Percentiles rank a stretch among this genome's conserved stretches.
Evolutionary conservation across 2,888 invertebrate species (phyloP).

Genomic region (Hyalella azteca): DNA sequence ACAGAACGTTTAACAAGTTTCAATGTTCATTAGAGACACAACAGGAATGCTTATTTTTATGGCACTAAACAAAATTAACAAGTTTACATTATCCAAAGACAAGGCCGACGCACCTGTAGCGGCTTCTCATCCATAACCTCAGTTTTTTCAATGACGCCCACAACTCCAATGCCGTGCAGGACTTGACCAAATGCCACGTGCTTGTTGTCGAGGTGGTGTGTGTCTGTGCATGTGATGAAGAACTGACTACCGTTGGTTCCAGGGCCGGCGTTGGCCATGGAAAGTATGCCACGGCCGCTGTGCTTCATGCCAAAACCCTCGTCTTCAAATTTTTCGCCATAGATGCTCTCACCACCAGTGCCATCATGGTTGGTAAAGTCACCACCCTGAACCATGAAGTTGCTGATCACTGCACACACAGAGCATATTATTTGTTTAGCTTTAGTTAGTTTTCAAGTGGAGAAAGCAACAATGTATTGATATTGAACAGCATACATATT

Average conservation of each 20-base stretch:
- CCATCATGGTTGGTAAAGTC: slow-evolving; percentile 58
- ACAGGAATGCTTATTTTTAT: no score
- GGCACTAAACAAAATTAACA: background rate
- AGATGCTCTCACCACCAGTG: slow-evolving; percentile 58
- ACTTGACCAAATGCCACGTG: slow-evolving; percentile 58
- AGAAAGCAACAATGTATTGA: no score
- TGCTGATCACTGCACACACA: slow-evolving; percentile 51
- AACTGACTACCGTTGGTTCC: slow-evolving; percentile 57
- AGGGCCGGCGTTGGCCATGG: slow-evolving; percentile 55
- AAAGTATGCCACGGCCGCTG: slow-evolving; percentile 46
- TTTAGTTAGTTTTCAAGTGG: background rate
- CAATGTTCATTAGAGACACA: no score
- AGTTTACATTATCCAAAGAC: background rate
- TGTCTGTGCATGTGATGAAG: slow-evolving; percentile 55
- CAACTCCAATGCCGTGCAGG: slow-evolving; percentile 48
- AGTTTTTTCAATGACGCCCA: slow-evolving; percentile 40
- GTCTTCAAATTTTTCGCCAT: slow-evolving; percentile 56
- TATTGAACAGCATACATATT: no score
- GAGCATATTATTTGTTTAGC: slow-evolving; percentile 9
- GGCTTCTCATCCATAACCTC: slow-evolving; percentile 50
- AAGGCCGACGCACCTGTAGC: slow-evolving; percentile 40
- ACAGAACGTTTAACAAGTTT: no score
- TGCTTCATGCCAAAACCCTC: slow-evolving; percentile 57
- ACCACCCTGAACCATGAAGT: slow-evolving; percentile 58
- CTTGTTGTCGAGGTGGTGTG: slow-evolving; percentile 55